phyloP scores from a whole-genome alignment of 2,113 vertebrate genomes.

The Bos javanicus region DNA sequence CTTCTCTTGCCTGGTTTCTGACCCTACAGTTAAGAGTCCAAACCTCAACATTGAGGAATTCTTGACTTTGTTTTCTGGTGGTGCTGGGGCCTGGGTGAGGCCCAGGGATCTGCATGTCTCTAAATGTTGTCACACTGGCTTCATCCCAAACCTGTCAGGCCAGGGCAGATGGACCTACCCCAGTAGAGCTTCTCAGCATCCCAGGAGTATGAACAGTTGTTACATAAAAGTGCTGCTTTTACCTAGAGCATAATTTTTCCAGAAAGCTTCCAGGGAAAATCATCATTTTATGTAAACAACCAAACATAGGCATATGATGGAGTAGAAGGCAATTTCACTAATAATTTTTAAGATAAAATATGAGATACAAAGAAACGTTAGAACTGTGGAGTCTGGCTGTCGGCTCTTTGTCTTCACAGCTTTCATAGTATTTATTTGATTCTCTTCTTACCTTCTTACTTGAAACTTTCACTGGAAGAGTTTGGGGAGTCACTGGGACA shows the following conservation, averaged over 20 bases:
- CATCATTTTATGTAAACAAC: neutral
- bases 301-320: neutral
- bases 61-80: neutral
- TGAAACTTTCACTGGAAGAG: neutral
- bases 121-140: neutral
- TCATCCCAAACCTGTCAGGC: neutral
- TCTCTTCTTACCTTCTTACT: neutral
- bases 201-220: neutral
- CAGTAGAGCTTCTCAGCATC: no score
- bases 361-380: neutral
- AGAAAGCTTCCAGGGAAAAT: neutral
- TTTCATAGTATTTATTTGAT: neutral
- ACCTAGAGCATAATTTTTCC: neutral
- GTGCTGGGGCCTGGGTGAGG: neutral
- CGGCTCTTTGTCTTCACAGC: neutral
- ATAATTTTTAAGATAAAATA: neutral
- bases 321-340: neutral
- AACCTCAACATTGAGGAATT: no score
- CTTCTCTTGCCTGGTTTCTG: neutral
- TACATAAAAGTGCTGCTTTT: neutral
- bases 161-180: neutral
- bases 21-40: neutral
- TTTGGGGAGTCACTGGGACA: neutral
- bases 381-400: neutral
- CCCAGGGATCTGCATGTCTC: neutral